These are phyloP conservation scores for Caenorhabditis imperialis DNA, from an alignment of 2,888 invertebrate genomes.

Conservation along the genomic window DNA sequence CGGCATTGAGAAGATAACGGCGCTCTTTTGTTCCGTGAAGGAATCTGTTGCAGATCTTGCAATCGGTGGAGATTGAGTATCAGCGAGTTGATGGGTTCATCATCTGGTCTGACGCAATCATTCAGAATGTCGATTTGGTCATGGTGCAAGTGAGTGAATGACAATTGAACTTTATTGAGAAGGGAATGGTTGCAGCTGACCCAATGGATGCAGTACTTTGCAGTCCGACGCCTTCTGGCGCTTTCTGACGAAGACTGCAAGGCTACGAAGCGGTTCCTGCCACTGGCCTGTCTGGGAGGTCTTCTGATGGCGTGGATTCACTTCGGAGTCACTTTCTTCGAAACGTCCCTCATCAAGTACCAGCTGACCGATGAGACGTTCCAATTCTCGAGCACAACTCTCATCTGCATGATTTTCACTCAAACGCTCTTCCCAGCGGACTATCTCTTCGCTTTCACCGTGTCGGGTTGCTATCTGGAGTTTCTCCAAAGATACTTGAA, in stretches of 20 bases:
- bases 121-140: slow-evolving; percentile 60
- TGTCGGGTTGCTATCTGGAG: slow-evolving; percentile 75
- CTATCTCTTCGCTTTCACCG: slow-evolving; percentile 76
- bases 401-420: slow-evolving; percentile 77
- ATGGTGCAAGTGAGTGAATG: slow-evolving; percentile 59
- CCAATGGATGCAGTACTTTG: slow-evolving; percentile 73
- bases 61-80: slow-evolving; percentile 65
- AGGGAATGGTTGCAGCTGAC: slow-evolving; percentile 34
- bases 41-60: slow-evolving; percentile 55
- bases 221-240: slow-evolving; percentile 68
- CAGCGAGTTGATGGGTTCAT: slow-evolving; percentile 67
- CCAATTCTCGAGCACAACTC: slow-evolving; percentile 66
- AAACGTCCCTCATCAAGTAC: slow-evolving; percentile 74
- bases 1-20: slow-evolving; percentile 15
- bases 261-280: slow-evolving; percentile 70
- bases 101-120: slow-evolving; percentile 53
- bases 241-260: slow-evolving; percentile 69
- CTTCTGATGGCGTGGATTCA: slow-evolving; percentile 74
- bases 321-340: slow-evolving; percentile 74
- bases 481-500: slow-evolving; percentile 73
- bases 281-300: slow-evolving; percentile 63
- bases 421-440: slow-evolving; percentile 77
- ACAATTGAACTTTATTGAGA: not conserved
- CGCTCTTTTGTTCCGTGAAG: slow-evolving; percentile 23
- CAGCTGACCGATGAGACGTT: slow-evolving; percentile 72